Base-by-base conservation (phyloP, 2,113 vertebrate genomes). In the Channa maculata region DNA sequence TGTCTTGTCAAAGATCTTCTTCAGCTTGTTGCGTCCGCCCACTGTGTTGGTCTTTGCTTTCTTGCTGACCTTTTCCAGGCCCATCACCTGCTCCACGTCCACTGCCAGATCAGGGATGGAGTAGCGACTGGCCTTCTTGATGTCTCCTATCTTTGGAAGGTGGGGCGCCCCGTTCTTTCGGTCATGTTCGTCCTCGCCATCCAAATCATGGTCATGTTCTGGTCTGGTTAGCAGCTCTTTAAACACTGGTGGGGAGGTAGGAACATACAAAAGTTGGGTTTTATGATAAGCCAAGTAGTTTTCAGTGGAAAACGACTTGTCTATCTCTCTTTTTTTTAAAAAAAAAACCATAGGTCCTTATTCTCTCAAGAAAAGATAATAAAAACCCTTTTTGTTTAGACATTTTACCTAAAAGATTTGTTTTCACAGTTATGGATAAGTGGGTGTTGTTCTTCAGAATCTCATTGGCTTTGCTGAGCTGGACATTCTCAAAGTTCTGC, bases 401-500 rank as follows among this genome's bases (percentile, higher is more conserved):
- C 44, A 45, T 71, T 92, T 94, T 92, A 99, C 98, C 98, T 93
- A 99, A 95, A 79, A 99, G 95, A 83, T 99, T 99, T 50, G 98
- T 99, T 96, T 99, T 99, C 96, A 99, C 98, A 97, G 97, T 99
- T 95, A 99, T 98, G 71, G 98, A 98, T 86, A 99, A 90, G 90
- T 99, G 98, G 37, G 98, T 99, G 92, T 99, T 99, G 95, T 99
- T 99, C 92, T 95, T 95, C 86, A 99, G 95, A 89, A 99, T 99
- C 95, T 99, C 98, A 71, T 97, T 97, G 91, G 97, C 98, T 96
- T 99, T 99, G 76, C 92, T 95, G 82, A 99, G 94, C 88, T 97
- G 98, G 88, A 99, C 96, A 60, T 98, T 99, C 94, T 99, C 98
- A 86, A 99, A 99, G 82, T 99, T 99, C 92, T 99, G 98, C 65